These are phyloP conservation scores for Rhagophthalmus giganteus DNA, from an alignment of 2,888 invertebrate species.

Conservation along the genomic window DNA sequence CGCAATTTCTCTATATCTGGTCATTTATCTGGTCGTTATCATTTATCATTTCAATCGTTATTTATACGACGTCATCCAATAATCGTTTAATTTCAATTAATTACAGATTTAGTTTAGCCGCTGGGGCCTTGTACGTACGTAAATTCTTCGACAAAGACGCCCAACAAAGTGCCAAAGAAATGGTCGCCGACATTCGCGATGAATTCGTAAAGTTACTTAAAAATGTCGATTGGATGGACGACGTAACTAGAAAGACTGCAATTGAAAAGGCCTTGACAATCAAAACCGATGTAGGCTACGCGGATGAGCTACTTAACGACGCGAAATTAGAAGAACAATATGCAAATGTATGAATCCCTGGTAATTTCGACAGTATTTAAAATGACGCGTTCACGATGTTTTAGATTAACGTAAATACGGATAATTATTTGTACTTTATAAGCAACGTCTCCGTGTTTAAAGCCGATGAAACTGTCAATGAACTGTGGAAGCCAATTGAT, in stretches of 20 bases:
- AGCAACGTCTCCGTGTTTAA: slow-evolving; percentile 58
- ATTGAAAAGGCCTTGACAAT: slow-evolving; percentile 61
- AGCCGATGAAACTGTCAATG: slow-evolving; percentile 46
- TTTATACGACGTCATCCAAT: too few species aligned
- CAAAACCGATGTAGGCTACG: slow-evolving; percentile 53
- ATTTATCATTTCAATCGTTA: too few species aligned
- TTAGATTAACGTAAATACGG: slow-evolving; percentile 52
- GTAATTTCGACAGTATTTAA: neutral
- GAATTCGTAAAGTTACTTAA: slow-evolving; percentile 44
- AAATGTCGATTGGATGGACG: slow-evolving; percentile 49
- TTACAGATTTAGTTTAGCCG: slow-evolving; percentile 65
- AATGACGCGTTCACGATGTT: too few species aligned
- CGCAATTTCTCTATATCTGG: neutral
- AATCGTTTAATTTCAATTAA: too few species aligned
- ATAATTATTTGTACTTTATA: slow-evolving; percentile 56
- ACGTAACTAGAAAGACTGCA: slow-evolving; percentile 43
- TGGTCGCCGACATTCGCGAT: slow-evolving; percentile 47
- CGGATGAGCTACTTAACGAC: slow-evolving; percentile 68
- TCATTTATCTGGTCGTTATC: too few species aligned
- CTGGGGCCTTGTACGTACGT: slow-evolving; percentile 78
- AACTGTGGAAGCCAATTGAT: slow-evolving; percentile 57
- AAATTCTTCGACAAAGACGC: slow-evolving; percentile 69
- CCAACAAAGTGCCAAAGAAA: slow-evolving; percentile 40
- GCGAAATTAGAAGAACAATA: slow-evolving; percentile 68
- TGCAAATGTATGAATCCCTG: slow-evolving; percentile 56